Evolutionary conservation across 2,888 invertebrate species (phyloP).

Genomic region (Matsumyia berberina): DNA sequence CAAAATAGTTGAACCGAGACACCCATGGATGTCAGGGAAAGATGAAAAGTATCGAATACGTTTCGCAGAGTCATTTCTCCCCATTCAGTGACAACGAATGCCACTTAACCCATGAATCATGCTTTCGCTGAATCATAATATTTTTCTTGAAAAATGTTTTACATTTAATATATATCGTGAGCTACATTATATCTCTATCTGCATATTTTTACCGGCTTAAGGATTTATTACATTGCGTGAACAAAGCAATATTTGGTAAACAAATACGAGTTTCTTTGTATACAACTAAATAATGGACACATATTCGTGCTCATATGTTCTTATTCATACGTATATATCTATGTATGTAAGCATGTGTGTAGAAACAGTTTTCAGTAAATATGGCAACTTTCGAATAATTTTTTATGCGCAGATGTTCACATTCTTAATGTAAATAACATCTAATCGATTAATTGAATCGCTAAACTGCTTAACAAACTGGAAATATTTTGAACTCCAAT

Average conservation of each 20-base stretch:
- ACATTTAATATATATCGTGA: background rate
- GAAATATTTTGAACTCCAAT: background rate
- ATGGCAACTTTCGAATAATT: too few species aligned
- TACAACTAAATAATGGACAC: background rate
- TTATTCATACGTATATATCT: background rate
- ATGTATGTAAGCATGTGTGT: background rate
- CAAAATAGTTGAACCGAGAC: too few species aligned
- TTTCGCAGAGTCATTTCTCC: background rate
- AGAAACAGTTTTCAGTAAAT: too few species aligned
- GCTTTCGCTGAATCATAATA: constrained; percentile 12
- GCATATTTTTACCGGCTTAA: background rate
- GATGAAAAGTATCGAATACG: constrained; percentile 4
- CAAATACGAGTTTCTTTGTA: background rate
- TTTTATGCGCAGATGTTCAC: background rate
- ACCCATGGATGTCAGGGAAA: background rate
- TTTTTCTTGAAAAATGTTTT: constrained; percentile 11
- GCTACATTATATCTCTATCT: background rate
- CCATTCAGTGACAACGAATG: constrained; percentile 1
- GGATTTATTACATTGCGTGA: constrained; percentile 3
- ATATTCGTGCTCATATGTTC: background rate
- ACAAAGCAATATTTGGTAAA: background rate
- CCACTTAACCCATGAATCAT: constrained; percentile 15
- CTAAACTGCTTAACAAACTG: background rate
- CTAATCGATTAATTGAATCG: background rate
- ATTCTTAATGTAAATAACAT: background rate